These are phyloP conservation scores for Mormyrus iriodes DNA, from an alignment of 2,113 vertebrate genomes.

Conservation along the genomic window DNA sequence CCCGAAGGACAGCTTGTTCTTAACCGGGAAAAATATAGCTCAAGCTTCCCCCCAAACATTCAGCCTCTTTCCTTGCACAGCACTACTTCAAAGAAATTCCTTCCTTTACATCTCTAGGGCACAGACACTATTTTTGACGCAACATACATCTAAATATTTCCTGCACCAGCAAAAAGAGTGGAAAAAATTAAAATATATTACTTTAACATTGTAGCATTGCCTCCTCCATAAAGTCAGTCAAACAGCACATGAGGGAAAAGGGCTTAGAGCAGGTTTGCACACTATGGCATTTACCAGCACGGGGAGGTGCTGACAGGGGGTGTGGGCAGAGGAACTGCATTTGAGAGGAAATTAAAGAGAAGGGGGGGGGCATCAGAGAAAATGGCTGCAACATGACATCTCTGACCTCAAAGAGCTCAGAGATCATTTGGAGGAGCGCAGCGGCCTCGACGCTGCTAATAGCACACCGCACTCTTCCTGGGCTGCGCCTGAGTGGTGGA, in stretches of 20 bases:
- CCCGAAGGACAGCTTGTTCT: not conserved
- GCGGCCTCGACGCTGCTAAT: not conserved
- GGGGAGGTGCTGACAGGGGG: not conserved
- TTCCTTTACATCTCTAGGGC: constrained; percentile 4
- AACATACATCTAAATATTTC: not conserved
- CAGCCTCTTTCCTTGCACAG: not conserved
- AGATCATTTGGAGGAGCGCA: not conserved
- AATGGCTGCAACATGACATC: not conserved
- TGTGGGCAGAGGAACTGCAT: not conserved
- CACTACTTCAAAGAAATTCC: not conserved
- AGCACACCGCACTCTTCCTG: not conserved
- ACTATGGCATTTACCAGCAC: not conserved
- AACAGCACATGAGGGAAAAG: not conserved
- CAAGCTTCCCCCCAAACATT: not conserved
- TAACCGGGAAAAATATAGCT: not conserved
- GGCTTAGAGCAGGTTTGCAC: not conserved
- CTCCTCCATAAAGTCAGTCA: not conserved
- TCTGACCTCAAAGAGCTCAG: constrained; percentile 1
- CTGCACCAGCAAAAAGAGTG: not conserved
- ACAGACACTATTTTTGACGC: not conserved
- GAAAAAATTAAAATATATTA: not conserved
- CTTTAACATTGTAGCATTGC: not conserved
- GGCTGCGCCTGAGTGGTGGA: not conserved
- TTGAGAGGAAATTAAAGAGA: not conserved
- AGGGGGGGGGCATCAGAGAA: not conserved